phyloP scores from a whole-genome alignment of 2,888 invertebrate genomes.

The Drosophila setosimentum region DNA sequence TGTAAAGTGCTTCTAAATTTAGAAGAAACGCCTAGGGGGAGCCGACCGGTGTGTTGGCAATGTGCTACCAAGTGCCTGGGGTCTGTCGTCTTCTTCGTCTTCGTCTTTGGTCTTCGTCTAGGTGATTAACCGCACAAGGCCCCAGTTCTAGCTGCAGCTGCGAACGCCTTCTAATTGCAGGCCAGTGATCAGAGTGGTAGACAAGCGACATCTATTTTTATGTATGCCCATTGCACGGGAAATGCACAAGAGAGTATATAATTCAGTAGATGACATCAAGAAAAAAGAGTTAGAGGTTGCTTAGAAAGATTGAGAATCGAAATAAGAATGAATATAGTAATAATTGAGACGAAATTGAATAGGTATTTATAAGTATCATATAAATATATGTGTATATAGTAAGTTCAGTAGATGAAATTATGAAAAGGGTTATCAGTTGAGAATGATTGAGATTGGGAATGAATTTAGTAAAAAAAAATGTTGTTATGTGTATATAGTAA shows the following conservation, averaged over 20 bases:
- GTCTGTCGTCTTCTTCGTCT: slow-evolving; percentile 21
- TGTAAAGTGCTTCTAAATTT: slow-evolving; percentile 73
- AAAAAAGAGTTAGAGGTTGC: background rate
- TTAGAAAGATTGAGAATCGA: background rate
- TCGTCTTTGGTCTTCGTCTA: slow-evolving; percentile 34
- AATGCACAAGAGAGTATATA: slow-evolving; percentile 19
- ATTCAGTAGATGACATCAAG: slow-evolving; percentile 26
- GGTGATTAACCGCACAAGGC: slow-evolving; percentile 73
- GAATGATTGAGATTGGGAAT: background rate
- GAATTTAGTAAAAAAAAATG: background rate
- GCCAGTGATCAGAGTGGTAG: slow-evolving; percentile 39
- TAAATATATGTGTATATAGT: background rate
- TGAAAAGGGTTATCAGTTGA: background rate
- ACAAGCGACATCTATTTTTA: slow-evolving; percentile 67
- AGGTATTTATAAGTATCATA: background rate
- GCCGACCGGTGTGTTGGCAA: slow-evolving; percentile 7
- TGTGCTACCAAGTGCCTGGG: slow-evolving; percentile 37
- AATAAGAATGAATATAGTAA: background rate
- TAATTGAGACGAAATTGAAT: background rate
- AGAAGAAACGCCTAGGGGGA: slow-evolving; percentile 59
- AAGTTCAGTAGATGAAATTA: background rate
- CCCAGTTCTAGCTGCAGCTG: slow-evolving; percentile 22
- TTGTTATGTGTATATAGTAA: background rate
- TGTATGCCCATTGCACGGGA: slow-evolving; percentile 24
- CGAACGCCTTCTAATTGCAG: slow-evolving; percentile 67